These are phyloP conservation scores for Pangasius mekongensis DNA, from an alignment of 2,797 vertebrate genomes.

Conservation along the genomic window DNA sequence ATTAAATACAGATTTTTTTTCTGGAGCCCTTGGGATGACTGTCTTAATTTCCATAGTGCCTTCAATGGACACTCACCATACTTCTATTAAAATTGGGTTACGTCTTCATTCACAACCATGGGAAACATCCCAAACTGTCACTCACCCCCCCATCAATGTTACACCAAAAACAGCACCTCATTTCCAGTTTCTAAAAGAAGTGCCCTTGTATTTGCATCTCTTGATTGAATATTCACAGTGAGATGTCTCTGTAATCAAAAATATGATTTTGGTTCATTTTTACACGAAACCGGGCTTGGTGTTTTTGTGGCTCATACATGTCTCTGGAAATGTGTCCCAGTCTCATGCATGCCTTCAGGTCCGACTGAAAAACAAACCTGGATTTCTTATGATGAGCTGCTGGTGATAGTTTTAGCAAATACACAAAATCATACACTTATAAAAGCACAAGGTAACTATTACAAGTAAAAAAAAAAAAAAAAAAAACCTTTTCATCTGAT, in stretches of 20 bases:
- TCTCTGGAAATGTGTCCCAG: not conserved
- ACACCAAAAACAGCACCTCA: constrained; percentile 24
- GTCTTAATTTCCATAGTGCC: constrained; percentile 62
- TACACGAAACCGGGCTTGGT: constrained; percentile 4
- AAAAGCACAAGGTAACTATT: not conserved
- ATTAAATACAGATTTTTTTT: constrained; percentile 66
- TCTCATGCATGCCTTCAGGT: not conserved
- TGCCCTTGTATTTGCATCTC: constrained; percentile 27
- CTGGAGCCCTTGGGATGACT: constrained; percentile 61
- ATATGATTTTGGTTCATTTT: constrained; percentile 22
- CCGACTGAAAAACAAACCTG: not conserved
- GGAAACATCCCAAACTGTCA: constrained; percentile 44
- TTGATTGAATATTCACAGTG: constrained; percentile 41
- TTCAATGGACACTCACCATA: constrained; percentile 60
- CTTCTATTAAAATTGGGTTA: constrained; percentile 63
- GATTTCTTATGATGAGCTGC: not conserved
- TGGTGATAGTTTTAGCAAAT: not conserved
- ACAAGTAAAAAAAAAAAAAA: not conserved
- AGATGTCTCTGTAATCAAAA: constrained; percentile 16
- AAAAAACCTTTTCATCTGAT: not conserved
- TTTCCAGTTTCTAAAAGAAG: constrained; percentile 21
- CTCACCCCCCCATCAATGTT: not conserved
- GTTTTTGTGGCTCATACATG: not conserved
- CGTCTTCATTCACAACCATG: constrained; percentile 58
- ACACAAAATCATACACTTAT: not conserved